phyloP scores from a whole-genome alignment of 2,888 invertebrate species.

The Oscheius myriophilus region DNA sequence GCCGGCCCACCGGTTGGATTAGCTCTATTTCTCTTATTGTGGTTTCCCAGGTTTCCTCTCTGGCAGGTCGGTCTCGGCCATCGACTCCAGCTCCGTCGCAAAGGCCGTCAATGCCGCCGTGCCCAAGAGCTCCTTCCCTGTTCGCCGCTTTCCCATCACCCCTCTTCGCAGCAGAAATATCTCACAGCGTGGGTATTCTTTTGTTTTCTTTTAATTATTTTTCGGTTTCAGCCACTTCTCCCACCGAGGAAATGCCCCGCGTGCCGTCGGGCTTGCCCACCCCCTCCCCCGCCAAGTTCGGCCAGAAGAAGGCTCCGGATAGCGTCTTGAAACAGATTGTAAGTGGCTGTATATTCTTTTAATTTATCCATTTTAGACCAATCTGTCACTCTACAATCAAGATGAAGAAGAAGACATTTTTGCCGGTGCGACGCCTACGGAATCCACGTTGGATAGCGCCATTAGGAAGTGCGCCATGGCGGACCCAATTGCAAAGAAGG shows the following conservation, averaged over 20 bases:
- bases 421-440: background rate
- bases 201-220: too few species aligned
- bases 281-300: too few species aligned
- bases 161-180: too few species aligned
- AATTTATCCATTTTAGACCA: slow-evolving; percentile 26
- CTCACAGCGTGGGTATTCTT: too few species aligned
- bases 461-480: slow-evolving; percentile 81
- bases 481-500: slow-evolving; percentile 93
- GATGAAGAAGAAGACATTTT: slow-evolving; percentile 26
- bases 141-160: too few species aligned
- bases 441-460: slow-evolving; percentile 30
- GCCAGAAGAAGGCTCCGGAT: background rate
- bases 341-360: background rate
- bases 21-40: too few species aligned
- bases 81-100: slow-evolving; percentile 20
- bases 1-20: background rate
- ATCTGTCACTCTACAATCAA: slow-evolving; percentile 23
- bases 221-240: too few species aligned
- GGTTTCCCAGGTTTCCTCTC: slow-evolving; percentile 27
- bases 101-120: background rate
- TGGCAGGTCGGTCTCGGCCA: slow-evolving; percentile 30
- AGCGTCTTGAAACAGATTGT: slow-evolving; percentile 24
- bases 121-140: background rate
- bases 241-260: too few species aligned
- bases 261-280: too few species aligned